Evolutionary conservation across 2,113 vertebrate genomes (phyloP), one percentile per base, ranked within the genome.

Genomic region (Ivindomyrus marchei): DNA sequence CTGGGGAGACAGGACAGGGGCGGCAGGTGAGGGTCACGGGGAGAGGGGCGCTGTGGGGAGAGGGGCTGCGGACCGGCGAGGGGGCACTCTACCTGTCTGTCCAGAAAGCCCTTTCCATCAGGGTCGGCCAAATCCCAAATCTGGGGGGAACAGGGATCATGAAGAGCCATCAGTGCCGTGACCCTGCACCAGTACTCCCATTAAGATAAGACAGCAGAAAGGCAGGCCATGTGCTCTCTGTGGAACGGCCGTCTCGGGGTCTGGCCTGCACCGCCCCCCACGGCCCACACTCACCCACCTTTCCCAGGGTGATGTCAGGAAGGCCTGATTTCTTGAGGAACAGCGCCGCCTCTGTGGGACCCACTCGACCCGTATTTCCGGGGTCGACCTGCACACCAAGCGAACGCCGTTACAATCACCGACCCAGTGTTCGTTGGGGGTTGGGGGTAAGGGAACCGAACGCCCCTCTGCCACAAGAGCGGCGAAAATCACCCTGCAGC

Each of bases 81-180:
- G 31, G 45, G 0, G 62, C 0, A 4, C 39, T 52, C 27, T 94
- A 99, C 98, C 97, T 98, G 98, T 94, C 98, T 99, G 94, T 99
- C 98, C 94, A 99, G 93, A 93, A 97, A 99, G 83, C 98, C 98
- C 96, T 98, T 99, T 88, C 98, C 97, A 92, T 99, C 98, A 0
- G 98, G 98, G 92, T 99, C 98, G 0, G 98, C 98, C 93, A 99
- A 94, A 95, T 99, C 98, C 98, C 98, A 99, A 93, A 99, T 99
- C 98, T 99, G 94, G 17, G 49, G 84, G 3, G 42, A 46, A 46
- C 31, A 83, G 24, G 36, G 50, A 39, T 56, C 85, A 85, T 24
- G 7, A 70, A 31, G 39, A 1, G 42, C 21, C 17, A 21, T 85
- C 45, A 85, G 24, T n/a, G 17, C 19, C 21, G 1, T 6, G 2